A percentile compares a stretch with the other conserved stretches of the same genome.
phyloP scores from a whole-genome alignment of 2,888 invertebrate genomes.

The Nebria salina region DNA sequence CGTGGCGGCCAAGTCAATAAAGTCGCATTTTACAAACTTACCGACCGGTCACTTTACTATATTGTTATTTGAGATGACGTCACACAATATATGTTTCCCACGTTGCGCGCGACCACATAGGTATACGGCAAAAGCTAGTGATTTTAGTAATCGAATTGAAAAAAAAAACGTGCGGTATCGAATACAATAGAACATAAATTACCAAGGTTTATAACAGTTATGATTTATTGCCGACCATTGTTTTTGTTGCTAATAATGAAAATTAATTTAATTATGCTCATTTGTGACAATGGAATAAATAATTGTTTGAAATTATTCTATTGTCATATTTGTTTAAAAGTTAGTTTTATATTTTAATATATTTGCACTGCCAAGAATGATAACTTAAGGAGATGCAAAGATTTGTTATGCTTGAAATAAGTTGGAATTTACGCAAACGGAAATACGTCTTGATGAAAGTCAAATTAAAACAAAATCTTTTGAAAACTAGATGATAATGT shows the following conservation, averaged over 20 bases:
- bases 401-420: neutral
- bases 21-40: conserved; percentile 28
- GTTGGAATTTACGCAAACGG: no score
- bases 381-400: neutral
- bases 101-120: neutral
- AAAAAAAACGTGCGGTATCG: neutral
- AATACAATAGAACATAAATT: conserved; percentile 42
- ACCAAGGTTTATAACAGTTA: conserved; percentile 20
- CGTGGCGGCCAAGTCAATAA: conserved; percentile 27
- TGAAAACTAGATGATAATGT: neutral
- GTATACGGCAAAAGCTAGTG: conserved; percentile 5
- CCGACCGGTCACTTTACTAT: conserved; percentile 22
- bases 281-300: neutral
- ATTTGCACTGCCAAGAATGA: neutral
- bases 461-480: neutral
- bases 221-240: conserved; percentile 29
- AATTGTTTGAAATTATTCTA: neutral
- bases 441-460: no score
- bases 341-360: neutral
- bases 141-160: neutral
- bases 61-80: conserved; percentile 19
- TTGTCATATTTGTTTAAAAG: neutral
- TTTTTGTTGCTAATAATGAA: conserved; percentile 12
- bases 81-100: conserved; percentile 15
- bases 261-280: neutral